These are phyloP conservation scores for Arvicanthis niloticus DNA, from an alignment of 2,113 vertebrate genomes.

Conservation along the genomic window DNA sequence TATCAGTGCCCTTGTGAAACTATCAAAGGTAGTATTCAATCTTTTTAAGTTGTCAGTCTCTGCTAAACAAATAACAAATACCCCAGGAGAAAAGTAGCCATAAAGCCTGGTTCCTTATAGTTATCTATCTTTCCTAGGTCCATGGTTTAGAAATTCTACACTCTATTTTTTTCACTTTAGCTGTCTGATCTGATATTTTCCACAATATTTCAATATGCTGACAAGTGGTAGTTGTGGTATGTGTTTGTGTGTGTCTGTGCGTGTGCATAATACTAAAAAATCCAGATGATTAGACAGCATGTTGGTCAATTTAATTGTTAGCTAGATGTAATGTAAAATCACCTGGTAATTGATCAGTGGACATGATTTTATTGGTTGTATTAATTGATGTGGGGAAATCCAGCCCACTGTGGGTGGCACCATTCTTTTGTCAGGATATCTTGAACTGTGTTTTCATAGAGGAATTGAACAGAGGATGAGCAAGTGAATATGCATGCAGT, in stretches of 20 bases:
- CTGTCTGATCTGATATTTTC: not conserved
- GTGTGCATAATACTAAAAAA: not conserved
- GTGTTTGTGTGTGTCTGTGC: not conserved
- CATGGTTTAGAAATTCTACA: not conserved
- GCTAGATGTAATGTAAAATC: not conserved
- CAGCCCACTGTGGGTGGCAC: not conserved
- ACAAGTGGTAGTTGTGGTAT: not conserved
- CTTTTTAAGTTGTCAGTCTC: constrained; percentile 43
- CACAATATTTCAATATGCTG: constrained; percentile 10
- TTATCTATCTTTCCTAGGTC: not conserved
- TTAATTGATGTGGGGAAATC: not conserved
- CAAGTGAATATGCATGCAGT: not conserved
- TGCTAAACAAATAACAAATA: constrained; percentile 34
- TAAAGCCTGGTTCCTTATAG: not conserved
- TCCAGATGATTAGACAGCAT: not conserved
- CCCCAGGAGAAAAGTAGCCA: not conserved
- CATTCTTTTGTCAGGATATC: not conserved
- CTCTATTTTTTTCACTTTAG: constrained; percentile 35
- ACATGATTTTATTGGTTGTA: not conserved
- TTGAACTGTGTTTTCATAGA: not conserved
- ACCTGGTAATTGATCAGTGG: not conserved
- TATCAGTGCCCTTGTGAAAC: not conserved
- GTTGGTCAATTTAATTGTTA: not conserved
- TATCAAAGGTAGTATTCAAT: constrained; percentile 8
- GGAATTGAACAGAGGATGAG: not conserved